Evolutionary conservation across 2,113 vertebrate species (phyloP).

Genomic region (Vulpes lagopus): DNA sequence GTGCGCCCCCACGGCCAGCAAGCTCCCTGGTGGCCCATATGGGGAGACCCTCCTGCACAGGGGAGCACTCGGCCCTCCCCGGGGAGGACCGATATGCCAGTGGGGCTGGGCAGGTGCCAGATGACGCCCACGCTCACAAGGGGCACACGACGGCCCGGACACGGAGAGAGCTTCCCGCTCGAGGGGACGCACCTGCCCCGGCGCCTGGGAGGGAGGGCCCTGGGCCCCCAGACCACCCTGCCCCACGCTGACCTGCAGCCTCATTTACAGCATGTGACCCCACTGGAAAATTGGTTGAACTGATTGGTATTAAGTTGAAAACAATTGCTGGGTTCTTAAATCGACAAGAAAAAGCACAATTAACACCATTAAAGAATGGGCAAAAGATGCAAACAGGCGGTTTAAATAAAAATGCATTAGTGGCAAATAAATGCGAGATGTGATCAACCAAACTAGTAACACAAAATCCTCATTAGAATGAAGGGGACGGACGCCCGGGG

Average conservation of each 20-base stretch:
- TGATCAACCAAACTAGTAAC: neutral
- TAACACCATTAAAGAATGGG: too few species aligned
- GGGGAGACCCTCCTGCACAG: neutral
- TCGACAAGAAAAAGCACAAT: neutral
- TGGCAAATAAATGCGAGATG: neutral
- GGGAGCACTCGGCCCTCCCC: accelerated
- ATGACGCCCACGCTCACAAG: neutral
- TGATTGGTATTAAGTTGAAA: neutral
- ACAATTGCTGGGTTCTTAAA: neutral
- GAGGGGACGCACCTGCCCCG: neutral
- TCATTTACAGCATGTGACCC: neutral
- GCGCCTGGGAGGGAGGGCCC: neutral
- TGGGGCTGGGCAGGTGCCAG: neutral
- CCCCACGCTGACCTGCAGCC: neutral
- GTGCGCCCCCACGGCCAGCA: neutral
- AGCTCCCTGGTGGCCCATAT: neutral
- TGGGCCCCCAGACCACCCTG: neutral
- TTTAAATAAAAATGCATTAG: neutral
- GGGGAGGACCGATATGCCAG: neutral
- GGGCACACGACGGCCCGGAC: neutral
- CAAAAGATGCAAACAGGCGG: neutral
- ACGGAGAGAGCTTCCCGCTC: neutral
- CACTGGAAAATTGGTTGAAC: neutral
- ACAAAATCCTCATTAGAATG: neutral
- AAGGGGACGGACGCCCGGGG: too few species aligned